Percentiles rank a stretch among this genome's conserved stretches.
These are phyloP conservation scores for Oscheius onirici DNA, from an alignment of 2,888 invertebrate genomes.

Conservation along the genomic window DNA sequence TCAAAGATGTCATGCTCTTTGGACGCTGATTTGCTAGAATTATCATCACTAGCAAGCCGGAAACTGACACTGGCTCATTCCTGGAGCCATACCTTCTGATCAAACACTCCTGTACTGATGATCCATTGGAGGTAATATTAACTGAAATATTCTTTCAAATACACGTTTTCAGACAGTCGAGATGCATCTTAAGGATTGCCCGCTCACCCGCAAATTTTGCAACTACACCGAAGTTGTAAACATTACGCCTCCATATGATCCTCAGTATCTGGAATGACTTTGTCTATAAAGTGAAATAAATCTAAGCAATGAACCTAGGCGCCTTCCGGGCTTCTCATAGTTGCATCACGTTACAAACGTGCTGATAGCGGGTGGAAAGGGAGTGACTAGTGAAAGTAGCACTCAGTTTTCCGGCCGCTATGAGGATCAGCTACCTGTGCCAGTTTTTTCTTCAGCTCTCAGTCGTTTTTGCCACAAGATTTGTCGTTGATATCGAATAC, in stretches of 20 bases:
- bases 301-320: background rate
- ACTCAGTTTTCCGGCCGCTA: background rate
- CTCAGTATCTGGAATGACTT: background rate
- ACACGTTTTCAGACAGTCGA: background rate
- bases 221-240: background rate
- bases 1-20: background rate
- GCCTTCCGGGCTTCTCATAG: background rate
- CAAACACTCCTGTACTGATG: background rate
- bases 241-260: background rate
- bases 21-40: background rate
- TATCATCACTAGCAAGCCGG: background rate
- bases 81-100: background rate
- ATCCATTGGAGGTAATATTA: background rate
- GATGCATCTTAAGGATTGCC: no score
- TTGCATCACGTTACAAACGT: constrained; percentile 12
- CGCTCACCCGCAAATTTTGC: background rate
- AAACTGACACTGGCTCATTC: background rate
- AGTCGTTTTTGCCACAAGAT: background rate
- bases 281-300: no score
- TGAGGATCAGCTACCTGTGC: background rate
- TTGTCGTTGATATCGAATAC: constrained; percentile 12
- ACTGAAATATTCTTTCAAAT: background rate
- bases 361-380: background rate
- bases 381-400: background rate
- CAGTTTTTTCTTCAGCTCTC: background rate